Evolutionary conservation across 2,113 vertebrate genomes (phyloP), one percentile per base, ranked within the genome.

Genomic region (Ptilorrhoa leucosticta): DNA sequence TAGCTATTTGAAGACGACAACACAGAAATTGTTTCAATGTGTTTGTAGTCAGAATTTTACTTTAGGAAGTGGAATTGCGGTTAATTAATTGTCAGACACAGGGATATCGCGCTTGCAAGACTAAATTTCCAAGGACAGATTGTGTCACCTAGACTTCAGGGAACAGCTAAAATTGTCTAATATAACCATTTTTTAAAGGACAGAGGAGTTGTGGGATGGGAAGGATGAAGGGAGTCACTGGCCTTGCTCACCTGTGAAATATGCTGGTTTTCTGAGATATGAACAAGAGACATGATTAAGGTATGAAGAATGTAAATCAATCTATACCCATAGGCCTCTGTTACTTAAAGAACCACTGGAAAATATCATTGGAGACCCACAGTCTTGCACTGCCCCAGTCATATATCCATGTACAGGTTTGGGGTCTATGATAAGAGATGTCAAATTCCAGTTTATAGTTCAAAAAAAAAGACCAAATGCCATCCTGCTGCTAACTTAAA

Each of bases 91-190:
- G 21, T 26, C 24, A 72, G 45, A 37, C 11, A 48, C 30, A 6
- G 5, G 17, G 22, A 14, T 75, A 33, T 47, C 42, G 66, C 63
- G 33, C 58, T 60, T 45, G 18, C 5, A 57, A 93, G 54, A 80
- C 14, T 53, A 19, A 63, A 40, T 57, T 57, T 76, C 71, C 33
- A 30, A 70, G 47, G 35, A n/a, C 33, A 58, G 47, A 17, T 15
- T 12, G 19, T 2, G 2, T 60, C 40, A 65, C 1, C 0, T 2
- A n/a, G 14, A 31, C 42, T 51, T 60, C 42, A 66, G 47, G 21
- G 18, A 63, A 87, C 1, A 89, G 40, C 30, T 66, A 40, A 66
- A 66, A 73, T 28, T 10, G 26, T 18, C 26, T 33, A 7, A 71
- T 31, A 35, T 6, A 66, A 47, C 11, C 4, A 40, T 30, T 39